Evolutionary conservation across 2,113 vertebrate species (phyloP).

Genomic region (Phalacrocorax carbo): DNA sequence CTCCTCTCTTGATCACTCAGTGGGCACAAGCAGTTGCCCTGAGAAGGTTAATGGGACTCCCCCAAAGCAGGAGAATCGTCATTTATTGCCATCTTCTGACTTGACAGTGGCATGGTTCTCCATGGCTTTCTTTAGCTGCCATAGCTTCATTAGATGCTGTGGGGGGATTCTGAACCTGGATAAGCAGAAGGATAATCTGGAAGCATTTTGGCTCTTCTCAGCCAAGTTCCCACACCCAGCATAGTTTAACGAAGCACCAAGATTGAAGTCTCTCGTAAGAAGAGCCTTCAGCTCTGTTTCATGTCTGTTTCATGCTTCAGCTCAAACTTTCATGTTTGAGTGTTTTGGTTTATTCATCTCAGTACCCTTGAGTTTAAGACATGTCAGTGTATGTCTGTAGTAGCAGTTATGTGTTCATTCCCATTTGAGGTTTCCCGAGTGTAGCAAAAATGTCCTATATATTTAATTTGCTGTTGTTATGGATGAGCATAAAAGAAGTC

Average conservation of each 20-base stretch:
- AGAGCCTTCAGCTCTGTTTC: neutral
- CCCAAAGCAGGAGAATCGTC: neutral
- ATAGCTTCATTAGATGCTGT: neutral
- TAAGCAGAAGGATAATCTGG: neutral
- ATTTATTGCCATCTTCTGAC: neutral
- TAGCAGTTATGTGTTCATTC: neutral
- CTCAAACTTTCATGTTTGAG: fast-evolving
- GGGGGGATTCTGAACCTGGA: neutral
- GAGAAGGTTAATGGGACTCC: neutral
- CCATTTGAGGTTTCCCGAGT: neutral
- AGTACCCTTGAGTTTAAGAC: neutral
- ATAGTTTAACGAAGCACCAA: neutral
- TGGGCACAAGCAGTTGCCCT: neutral
- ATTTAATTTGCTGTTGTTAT: neutral
- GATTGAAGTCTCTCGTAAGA: neutral
- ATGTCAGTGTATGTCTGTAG: neutral
- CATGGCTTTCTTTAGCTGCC: neutral
- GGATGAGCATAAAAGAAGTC: neutral
- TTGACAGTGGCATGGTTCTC: neutral
- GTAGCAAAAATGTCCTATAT: neutral
- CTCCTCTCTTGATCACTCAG: neutral
- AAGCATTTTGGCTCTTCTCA: neutral
- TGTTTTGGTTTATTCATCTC: neutral
- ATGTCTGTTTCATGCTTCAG: no score
- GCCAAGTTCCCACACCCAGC: neutral